phyloP scores from a whole-genome alignment of 1,140 invertebrate genomes.

The Caenorhabditis briggsae region DNA sequence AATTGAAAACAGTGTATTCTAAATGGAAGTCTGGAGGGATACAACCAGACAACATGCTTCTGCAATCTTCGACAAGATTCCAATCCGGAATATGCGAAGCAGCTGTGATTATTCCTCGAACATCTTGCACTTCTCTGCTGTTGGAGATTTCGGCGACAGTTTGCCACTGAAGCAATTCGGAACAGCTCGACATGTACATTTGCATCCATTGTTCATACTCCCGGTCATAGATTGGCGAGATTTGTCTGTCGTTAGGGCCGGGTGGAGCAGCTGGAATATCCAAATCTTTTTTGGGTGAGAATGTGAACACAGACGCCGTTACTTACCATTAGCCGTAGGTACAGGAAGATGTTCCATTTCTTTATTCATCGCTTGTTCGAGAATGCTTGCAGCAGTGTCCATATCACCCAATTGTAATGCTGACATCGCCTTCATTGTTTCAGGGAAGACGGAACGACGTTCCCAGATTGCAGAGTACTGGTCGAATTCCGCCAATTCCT shows the following conservation, averaged over 20 bases:
- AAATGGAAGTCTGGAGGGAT: constrained; percentile 29
- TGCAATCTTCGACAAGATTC: constrained; percentile 55
- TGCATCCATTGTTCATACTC: constrained; percentile 53
- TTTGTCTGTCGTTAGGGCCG: background rate
- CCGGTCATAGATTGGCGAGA: constrained; percentile 8
- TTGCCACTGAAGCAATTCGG: constrained; percentile 51
- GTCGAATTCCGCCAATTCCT: constrained; percentile 54
- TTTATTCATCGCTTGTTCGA: background rate
- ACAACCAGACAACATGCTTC: constrained; percentile 42
- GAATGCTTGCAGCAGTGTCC: background rate
- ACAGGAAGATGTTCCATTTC: background rate
- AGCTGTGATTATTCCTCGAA: constrained; percentile 5
- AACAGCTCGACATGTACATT: constrained; percentile 32
- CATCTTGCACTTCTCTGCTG: constrained; percentile 25
- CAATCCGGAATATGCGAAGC: constrained; percentile 57
- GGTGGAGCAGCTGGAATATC: background rate
- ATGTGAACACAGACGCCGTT: too few relatives aligned
- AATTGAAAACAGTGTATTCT: constrained; percentile 29
- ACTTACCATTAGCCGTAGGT: background rate
- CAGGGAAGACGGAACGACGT: constrained; percentile 41
- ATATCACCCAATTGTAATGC: constrained; percentile 37
- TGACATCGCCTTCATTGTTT: constrained; percentile 20
- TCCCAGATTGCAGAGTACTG: constrained; percentile 52
- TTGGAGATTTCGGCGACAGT: constrained; percentile 41
- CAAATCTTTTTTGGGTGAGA: background rate